Base-by-base conservation (phyloP, 2,888 invertebrate genomes). In the Cryptocheilus praepositus region DNA sequence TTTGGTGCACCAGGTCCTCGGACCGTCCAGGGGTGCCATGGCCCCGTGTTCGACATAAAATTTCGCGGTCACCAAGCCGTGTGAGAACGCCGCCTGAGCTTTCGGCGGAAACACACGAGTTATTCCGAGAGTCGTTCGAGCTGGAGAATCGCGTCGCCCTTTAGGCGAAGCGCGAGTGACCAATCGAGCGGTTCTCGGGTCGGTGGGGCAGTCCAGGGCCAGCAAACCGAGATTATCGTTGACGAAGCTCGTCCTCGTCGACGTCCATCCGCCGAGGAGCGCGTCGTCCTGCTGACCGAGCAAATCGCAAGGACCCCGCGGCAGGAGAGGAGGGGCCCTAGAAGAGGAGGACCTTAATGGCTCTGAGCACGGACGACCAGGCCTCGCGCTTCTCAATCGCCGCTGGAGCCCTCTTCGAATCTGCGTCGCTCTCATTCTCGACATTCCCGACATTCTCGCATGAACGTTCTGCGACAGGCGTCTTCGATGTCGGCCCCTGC, bases 281-380 rank as follows among this genome's bases (percentile, higher is more conserved):
- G 13, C 36, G 36, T 7, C 36, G 36, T 36, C 36, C 36, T 36
- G 7, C 36, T 36, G 36, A 4, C 36, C 25, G 25, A 25, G 25
- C 3, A 2, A 5, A 5, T 25, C 25, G 7, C 7, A 36, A 11
- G 36, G 13, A 8, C 36, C 36, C 11, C 49, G 49, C 49, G 45
- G 5, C 15, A 16, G 5, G 36, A 54, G 43, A 51, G 18, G 55
- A 44, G 46, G 36, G 49, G 28, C 44, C 16, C 16, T 43, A 52
- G 22, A 58, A 49, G 58, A 58, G 55, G 56, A 56, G 61, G 64
- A 67, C 59, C 67, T 86, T 84, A 81, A 86, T 86, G 86, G 85
- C 85, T 83, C 82, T 85, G 82, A 83, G 81, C 80, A 64, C 54
- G 62, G 64, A 45, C 54, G 59, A 56, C 70, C 21, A 43, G 64